Evolutionary conservation across 2,888 invertebrate species (phyloP).

Genomic region (Steinernema carpocapsae): DNA sequence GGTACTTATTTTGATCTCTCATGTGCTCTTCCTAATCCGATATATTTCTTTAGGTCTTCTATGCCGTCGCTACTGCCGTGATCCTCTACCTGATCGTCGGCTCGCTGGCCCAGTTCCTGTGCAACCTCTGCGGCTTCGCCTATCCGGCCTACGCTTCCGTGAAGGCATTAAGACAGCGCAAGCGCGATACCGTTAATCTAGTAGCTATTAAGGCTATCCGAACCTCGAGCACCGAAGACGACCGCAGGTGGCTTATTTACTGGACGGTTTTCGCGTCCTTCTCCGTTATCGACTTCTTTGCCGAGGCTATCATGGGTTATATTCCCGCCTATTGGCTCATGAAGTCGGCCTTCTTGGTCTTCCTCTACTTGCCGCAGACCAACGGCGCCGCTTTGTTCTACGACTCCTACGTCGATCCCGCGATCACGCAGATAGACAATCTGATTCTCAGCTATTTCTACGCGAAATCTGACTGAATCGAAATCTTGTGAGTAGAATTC

Average conservation of each 20-base stretch:
- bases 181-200: not conserved
- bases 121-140: constrained; percentile 55
- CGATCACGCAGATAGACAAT: constrained; percentile 40
- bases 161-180: constrained; percentile 9
- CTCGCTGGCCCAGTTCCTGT: constrained; percentile 71
- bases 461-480: not conserved
- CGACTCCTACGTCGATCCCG: constrained; percentile 42
- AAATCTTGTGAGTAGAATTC: not conserved
- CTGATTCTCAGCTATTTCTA: not conserved
- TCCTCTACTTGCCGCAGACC: constrained; percentile 54
- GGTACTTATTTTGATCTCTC: constrained; percentile 35
- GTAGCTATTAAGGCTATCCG: constrained; percentile 71
- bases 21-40: not conserved
- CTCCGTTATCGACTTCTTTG: constrained; percentile 49
- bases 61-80: constrained; percentile 36
- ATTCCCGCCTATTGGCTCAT: constrained; percentile 49
- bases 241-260: constrained; percentile 76
- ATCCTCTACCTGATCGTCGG: constrained; percentile 50
- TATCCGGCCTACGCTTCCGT: constrained; percentile 57
- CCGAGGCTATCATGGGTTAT: constrained; percentile 41
- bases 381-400: constrained; percentile 48
- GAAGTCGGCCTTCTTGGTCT: constrained; percentile 45
- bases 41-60: constrained; percentile 44
- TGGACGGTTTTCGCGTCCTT: constrained; percentile 52
- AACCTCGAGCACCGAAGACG: constrained; percentile 70